phyloP scores from a whole-genome alignment of 37 sponge, comb jelly and placozoan species.

The Diacarnus erythraeanus region DNA sequence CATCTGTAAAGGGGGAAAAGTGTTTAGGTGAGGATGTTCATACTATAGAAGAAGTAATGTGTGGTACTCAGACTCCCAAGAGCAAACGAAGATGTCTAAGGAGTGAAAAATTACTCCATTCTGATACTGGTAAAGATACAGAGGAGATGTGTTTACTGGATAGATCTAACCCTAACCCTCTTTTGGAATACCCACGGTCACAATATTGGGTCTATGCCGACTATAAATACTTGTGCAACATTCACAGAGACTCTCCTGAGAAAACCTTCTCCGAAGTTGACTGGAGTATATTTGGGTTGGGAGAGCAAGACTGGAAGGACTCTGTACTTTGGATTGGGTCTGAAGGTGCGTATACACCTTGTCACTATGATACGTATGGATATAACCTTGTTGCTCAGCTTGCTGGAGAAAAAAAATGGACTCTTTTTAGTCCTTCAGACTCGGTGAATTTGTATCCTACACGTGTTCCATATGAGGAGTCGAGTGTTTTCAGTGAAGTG shows the following conservation, averaged over 20 bases:
- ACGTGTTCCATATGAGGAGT: constrained; percentile 93
- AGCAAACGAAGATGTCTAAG: too few relatives aligned
- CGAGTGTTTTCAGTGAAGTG: constrained; percentile 89
- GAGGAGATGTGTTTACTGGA: too few relatives aligned
- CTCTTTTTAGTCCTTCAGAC: constrained; percentile 71
- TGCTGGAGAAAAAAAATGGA: constrained; percentile 86
- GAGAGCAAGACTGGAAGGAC: constrained; percentile 51
- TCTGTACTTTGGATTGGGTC: constrained; percentile 91
- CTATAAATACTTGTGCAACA: constrained; percentile 84
- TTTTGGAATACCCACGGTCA: constrained; percentile 6
- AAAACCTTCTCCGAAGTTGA: constrained; percentile 39
- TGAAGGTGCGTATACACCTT: constrained; percentile 90
- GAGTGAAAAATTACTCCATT: too few relatives aligned
- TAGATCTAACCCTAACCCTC: constrained; percentile 1
- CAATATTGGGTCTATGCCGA: constrained; percentile 84
- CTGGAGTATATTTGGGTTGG: constrained; percentile 85
- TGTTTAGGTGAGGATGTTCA: not conserved
- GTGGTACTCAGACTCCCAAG: not conserved
- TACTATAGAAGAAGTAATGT: not conserved
- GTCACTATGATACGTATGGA: constrained; percentile 96
- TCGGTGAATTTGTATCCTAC: constrained; percentile 75
- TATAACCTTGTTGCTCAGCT: constrained; percentile 92
- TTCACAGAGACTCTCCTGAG: constrained; percentile 47
- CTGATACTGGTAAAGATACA: too few relatives aligned
- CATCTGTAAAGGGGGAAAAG: not conserved